Evolutionary conservation across 2,888 invertebrate genomes (phyloP), one percentile per base, ranked within the genome.

Genomic region (Tribolium freemani): DNA sequence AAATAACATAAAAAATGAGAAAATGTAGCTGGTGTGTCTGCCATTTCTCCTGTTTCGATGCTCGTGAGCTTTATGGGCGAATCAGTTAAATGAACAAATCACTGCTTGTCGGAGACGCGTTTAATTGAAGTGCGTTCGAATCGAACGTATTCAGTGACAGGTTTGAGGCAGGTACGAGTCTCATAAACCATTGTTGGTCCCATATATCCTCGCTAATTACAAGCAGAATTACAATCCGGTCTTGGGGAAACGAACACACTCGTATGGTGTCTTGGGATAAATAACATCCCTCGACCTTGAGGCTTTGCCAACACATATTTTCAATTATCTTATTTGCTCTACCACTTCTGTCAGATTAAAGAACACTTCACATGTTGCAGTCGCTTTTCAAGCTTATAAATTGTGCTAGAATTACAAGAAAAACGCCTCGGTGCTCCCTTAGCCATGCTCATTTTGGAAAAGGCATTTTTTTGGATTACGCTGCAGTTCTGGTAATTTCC

Each of bases 251-350:
- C 64, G 48, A 54, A 54, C 31, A 66, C 66, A 38, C 45, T 54
- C 31, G 61, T 57, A 67, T 58, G 63, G 70, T 64, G 64, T 31
- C 21, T 45, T 57, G 58, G 78, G 79, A 82, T 81, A 80, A 82
- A 82, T 81, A 82, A 80, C 82, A 81, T 79, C 81, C 80, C 81
- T 78, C 83, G 85, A 85, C 86, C 86, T 86, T 86, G 86, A 85
- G 83, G 80, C 80, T 78, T 77, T 86, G 86, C 86, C 86, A 86
- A 81, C 84, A 83, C 84, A 84, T 84, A 85, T 85, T 85, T 84
- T 83, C 86, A 85, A 85, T 86, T 85, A 85, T 85, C 83, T 84
- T 84, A 85, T 85, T 85, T 84, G 83, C 83, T 84, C 81, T 82
- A 82, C 84, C 81, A 83, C 80, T 79, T 77, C 84, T 85, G 85